phyloP scores from a whole-genome alignment of 2,113 vertebrate genomes.

The Anarrhichthys ocellatus region DNA sequence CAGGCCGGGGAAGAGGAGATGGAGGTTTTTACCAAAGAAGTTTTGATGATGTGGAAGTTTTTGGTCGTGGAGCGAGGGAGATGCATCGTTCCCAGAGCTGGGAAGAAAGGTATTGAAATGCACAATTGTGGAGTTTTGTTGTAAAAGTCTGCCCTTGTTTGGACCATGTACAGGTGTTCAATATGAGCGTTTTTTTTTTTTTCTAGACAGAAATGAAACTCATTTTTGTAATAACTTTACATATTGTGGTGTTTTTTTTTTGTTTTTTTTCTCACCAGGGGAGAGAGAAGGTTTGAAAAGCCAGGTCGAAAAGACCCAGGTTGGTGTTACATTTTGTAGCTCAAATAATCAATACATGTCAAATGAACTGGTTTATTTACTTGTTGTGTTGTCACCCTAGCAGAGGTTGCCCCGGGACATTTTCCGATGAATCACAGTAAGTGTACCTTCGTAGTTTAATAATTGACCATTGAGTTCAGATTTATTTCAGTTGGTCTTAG shows the following conservation, averaged over 20 bases:
- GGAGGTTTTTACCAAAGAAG: conserved; percentile 99
- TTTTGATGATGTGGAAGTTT: conserved; percentile 99
- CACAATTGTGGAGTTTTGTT: not conserved
- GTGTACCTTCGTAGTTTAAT: conserved; percentile 42
- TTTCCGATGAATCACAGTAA: conserved; percentile 86
- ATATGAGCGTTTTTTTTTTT: not conserved
- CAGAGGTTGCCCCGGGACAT: conserved; percentile 79
- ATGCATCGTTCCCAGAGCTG: conserved; percentile 99
- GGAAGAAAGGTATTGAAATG: conserved; percentile 93
- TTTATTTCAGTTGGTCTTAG: not conserved
- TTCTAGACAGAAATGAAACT: not conserved
- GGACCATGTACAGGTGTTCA: not conserved
- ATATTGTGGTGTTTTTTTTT: conserved; percentile 18
- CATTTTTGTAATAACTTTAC: not conserved
- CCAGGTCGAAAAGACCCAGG: conserved; percentile 98
- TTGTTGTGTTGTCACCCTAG: conserved; percentile 38
- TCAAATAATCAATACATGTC: conserved; percentile 28
- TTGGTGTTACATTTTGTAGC: conserved; percentile 77
- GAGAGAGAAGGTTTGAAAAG: conserved; percentile 99
- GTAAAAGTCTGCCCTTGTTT: not conserved
- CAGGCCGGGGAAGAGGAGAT: conserved; percentile 97
- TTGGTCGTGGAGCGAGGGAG: conserved; percentile 94
- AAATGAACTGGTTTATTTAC: conserved; percentile 25
- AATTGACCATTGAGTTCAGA: not conserved
- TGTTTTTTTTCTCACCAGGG: conserved; percentile 83